Base-by-base conservation (phyloP, 2,113 vertebrate species). In the Struthio camelus region DNA sequence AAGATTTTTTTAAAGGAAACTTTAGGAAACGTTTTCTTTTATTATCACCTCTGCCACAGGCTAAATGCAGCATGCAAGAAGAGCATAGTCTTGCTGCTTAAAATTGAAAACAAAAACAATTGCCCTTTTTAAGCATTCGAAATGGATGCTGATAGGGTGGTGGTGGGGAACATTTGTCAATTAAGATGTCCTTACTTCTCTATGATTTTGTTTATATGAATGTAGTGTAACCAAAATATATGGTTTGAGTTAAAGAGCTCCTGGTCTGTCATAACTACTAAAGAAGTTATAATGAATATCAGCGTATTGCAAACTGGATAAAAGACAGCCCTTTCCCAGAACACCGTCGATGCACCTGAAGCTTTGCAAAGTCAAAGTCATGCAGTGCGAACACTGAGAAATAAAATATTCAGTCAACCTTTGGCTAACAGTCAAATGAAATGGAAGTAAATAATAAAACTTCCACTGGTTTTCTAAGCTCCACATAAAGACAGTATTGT, bases 201-300 rank as follows among this genome's bases (percentile, higher is more conserved):
- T 62, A 4, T 16, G 20, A n/a, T 38, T 90, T 87, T 1, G 1
- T 25, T 67, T 19, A 34, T 54, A 70, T n/a, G 30, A 84, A 30
- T 1, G 0, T 1, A 30, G 13, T 25, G 18, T 42, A 58, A 40
- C 27, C 11, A 32, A 40, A 40, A 3, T 0, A 22, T 20, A 48
- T 16, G 18, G 19, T 84, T 81, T 80, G 32, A 6, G 64, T 62
- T 73, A 72, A 76, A 78, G 18, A 40, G 18, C 50, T 90, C 62
- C 62, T 58, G 18, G 7, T 34, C 44, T 42, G 0, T 77, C 2
- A 0, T 6, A 61, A 56, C 40, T 80, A 28, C 34, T 30, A 28
- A 56, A 81, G 51, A 53, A 82, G 32, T 32, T 89, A 5, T 22
- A 62, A 4, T 32, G 70, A 51, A 48, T 19, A 28, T 78, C 42